Conservation (phyloP, 2,797 vertebrate species). For the Tympanoctomys barrerae region DNA sequence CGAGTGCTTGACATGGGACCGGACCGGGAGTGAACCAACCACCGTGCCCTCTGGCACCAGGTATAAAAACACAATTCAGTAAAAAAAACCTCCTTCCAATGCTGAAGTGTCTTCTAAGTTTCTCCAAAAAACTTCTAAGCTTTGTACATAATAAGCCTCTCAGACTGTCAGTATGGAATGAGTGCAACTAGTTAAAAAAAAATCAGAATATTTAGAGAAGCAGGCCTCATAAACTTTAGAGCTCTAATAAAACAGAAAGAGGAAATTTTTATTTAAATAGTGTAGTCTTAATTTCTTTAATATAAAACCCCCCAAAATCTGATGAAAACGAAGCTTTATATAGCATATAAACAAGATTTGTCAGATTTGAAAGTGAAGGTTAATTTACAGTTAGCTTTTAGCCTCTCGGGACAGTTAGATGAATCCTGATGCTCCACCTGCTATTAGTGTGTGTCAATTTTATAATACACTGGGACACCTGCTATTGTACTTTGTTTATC, state of each 20-base stretch:
- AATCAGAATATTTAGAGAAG: conserved; percentile 81
- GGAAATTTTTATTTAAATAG: conserved; percentile 86
- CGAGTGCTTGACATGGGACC: conserved; percentile 65
- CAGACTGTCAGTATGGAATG: conserved; percentile 70
- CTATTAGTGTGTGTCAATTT: conserved; percentile 79
- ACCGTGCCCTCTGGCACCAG: conserved; percentile 72
- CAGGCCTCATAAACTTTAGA: conserved; percentile 84
- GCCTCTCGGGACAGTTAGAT: conserved; percentile 79
- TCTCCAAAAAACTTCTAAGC: conserved; percentile 65
- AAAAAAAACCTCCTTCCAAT: conserved; percentile 51
- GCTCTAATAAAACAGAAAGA: conserved; percentile 84
- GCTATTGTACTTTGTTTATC: conserved; percentile 85
- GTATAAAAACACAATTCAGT: conserved; percentile 70
- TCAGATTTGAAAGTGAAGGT: conserved; percentile 86
- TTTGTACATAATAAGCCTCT: conserved; percentile 55
- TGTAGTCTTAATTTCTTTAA: conserved; percentile 85
- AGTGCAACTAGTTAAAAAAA: conserved; percentile 60
- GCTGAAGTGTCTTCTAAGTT: conserved; percentile 60
- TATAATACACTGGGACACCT: conserved; percentile 82
- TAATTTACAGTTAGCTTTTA: conserved; percentile 83
- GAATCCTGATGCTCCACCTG: conserved; percentile 77
- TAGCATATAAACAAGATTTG: conserved; percentile 82
- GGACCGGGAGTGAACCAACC: conserved; percentile 52
- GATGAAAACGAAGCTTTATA: conserved; percentile 83
- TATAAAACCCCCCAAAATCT: conserved; percentile 83